Evolutionary conservation across 2,888 invertebrate species (phyloP).

Genomic region (Fabriciana adippe): DNA sequence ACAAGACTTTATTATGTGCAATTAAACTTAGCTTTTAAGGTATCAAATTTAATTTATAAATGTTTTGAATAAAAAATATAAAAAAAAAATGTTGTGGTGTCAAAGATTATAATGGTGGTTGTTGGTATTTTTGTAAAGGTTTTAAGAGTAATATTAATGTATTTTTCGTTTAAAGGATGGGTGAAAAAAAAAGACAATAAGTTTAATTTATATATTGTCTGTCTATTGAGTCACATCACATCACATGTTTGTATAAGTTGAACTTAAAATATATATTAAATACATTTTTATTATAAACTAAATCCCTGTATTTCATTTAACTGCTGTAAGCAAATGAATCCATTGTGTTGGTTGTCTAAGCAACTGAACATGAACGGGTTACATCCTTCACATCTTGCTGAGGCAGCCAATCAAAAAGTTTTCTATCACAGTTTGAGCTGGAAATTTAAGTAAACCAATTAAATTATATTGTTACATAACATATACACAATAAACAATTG

Average conservation of each 20-base stretch:
- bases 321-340: conserved; percentile 72
- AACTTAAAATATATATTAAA: conserved; percentile 74
- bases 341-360: conserved; percentile 66
- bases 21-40: too few species aligned
- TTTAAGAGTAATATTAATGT: not conserved
- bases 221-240: conserved; percentile 69
- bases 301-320: conserved; percentile 80
- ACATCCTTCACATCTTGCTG: conserved; percentile 71
- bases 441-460: conserved; percentile 49
- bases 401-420: conserved; percentile 85
- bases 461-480: conserved; percentile 35
- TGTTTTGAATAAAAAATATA: too few species aligned
- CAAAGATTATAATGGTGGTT: too few species aligned
- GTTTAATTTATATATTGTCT: conserved; percentile 67
- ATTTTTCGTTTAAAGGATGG: conserved; percentile 31
- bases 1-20: too few species aligned
- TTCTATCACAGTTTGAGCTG: conserved; percentile 90
- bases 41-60: too few species aligned
- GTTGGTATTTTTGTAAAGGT: not conserved
- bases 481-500: not conserved
- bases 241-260: conserved; percentile 72
- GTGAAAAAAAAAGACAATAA: conserved; percentile 42
- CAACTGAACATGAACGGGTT: conserved; percentile 62
- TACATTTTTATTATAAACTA: conserved; percentile 78
- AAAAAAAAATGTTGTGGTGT: too few species aligned